Evolutionary conservation across 1,140 invertebrate genomes (phyloP), one percentile per base, ranked within the genome.

Genomic region (Drosophila littoralis): DNA sequence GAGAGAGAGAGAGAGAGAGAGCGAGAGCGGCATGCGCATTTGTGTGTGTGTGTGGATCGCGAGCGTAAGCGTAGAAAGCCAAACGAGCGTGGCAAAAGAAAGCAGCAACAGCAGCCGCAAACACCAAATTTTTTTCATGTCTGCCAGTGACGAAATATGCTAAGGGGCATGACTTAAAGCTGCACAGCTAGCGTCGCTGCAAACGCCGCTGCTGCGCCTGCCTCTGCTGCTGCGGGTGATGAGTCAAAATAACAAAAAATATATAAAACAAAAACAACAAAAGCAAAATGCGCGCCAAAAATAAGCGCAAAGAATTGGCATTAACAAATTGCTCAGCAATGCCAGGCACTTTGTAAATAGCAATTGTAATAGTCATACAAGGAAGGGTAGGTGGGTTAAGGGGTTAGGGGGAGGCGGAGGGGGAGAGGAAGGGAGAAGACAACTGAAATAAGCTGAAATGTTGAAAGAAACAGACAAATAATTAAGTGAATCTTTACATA

Each of bases 241-340:
- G 82, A 86, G 75, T 86, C 82, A 86, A 86, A 82, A 54, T 45
- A 35, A 59, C 79, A 65, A 76, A 83, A 73, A 79, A 89, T 73
- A 28, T 28, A 28, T 28, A 28, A 2, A 28, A 28, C 22, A 28
- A 28, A 28, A 28, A 28, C 22, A 28, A 22, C 22, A 22, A 28
- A 28, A 28, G 5, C 22, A 28, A 28, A 28, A 28, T 83, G 68
- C 83, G 76, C 80, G 83, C 84, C 83, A 89, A 88, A 88, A 84
- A 75, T 75, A 75, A 66, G 45, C 32, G 51, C 51, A 55, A 60
- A 61, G 64, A 48, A 70, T 77, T 77, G 69, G 65, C 65, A 63
- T 83, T 73, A 68, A 54, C 58, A 75, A 71, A 75, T 75, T 64
- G 57, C 45, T 38, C 33, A 15, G 42, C 51, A 54, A 15, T 35